A percentile compares a stretch with the other conserved stretches of the same genome.
These are phyloP conservation scores for Empidonax alnorum DNA, from an alignment of 2,113 vertebrate genomes.

Conservation along the genomic window DNA sequence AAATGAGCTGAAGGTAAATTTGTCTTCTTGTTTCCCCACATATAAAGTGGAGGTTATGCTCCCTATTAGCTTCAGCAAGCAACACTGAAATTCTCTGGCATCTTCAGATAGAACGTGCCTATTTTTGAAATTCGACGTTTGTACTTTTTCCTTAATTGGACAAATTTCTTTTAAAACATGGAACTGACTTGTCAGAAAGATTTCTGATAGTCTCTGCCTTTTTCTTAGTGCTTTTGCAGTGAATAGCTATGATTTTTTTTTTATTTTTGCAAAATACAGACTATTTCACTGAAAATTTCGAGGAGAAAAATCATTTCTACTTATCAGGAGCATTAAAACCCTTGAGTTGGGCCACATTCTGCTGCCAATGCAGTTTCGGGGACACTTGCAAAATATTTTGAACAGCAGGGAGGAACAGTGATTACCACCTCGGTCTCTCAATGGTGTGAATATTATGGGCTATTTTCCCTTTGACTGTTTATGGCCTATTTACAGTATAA, in stretches of 20 bases:
- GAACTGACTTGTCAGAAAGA: not conserved
- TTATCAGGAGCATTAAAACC: slow-evolving; percentile 38
- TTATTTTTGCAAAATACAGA: not conserved
- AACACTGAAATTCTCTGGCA: not conserved
- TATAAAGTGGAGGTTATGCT: not conserved
- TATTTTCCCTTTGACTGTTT: slow-evolving; percentile 62
- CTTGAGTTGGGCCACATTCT: slow-evolving; percentile 41
- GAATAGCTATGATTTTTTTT: not conserved
- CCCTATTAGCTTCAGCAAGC: not conserved
- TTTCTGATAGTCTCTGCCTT: not conserved
- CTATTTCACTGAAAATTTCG: slow-evolving; percentile 36
- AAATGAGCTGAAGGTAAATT: not conserved
- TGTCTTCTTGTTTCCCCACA: not conserved
- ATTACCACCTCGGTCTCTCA: slow-evolving; percentile 32
- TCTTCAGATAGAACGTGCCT: not conserved
- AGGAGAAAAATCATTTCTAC: slow-evolving; percentile 14
- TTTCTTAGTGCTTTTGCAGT: not conserved
- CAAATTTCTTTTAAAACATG: not conserved
- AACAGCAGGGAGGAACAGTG: slow-evolving; percentile 36
- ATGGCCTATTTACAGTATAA: slow-evolving; percentile 45
- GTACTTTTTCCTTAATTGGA: not conserved
- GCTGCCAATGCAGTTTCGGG: not conserved
- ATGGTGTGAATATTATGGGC: slow-evolving; percentile 25
- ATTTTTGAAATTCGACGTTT: not conserved
- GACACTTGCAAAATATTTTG: slow-evolving; percentile 44